Percentiles rank a stretch among this genome's conserved stretches.
Evolutionary conservation across 2,113 vertebrate species (phyloP).

Genomic region (Thomomys bottae): DNA sequence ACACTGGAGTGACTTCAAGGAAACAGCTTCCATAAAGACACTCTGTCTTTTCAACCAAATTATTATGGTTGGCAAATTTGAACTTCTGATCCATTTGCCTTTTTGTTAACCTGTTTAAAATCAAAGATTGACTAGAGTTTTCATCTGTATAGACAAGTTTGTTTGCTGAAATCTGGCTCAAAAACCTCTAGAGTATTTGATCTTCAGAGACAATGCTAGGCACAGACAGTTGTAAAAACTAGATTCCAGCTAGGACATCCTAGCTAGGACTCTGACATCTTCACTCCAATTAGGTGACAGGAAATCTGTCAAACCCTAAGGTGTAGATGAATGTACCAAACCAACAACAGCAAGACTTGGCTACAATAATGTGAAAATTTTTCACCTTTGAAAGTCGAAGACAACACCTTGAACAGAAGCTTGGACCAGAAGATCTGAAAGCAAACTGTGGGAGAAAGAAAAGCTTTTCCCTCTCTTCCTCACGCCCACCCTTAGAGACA

Average conservation of each 20-base stretch:
- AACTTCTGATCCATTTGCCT: neutral
- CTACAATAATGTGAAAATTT: neutral
- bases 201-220: neutral
- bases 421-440: neutral
- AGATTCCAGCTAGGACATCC: neutral
- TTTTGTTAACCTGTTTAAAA: neutral
- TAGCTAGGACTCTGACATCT: neutral
- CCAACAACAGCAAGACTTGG: neutral
- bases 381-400: neutral
- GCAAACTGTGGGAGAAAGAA: neutral
- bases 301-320: neutral
- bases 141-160: neutral
- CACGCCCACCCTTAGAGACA: too few species aligned
- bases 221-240: neutral
- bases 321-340: neutral
- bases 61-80: neutral
- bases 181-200: neutral
- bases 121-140: neutral
- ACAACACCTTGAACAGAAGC: neutral
- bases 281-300: neutral
- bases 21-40: neutral
- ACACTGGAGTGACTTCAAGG: neutral
- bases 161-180: slow-evolving; percentile 11
- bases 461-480: neutral
- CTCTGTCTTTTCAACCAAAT: neutral